Percentiles rank a stretch among this genome's conserved stretches.
Conservation (phyloP, 2,113 vertebrate species). For the Piaya cayana region DNA sequence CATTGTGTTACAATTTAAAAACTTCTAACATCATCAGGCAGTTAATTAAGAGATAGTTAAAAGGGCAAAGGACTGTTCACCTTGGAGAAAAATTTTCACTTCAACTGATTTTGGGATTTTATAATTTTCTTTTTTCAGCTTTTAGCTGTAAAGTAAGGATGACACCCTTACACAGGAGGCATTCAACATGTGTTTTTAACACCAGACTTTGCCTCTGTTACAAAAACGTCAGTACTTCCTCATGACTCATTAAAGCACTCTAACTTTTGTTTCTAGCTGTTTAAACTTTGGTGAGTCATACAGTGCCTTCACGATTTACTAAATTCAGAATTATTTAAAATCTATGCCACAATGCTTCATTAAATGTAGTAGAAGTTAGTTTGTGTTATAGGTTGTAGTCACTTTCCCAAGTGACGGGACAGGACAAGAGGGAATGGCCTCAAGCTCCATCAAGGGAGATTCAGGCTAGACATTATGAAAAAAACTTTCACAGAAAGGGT, state of each 20-base stretch:
- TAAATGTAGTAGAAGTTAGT: not conserved
- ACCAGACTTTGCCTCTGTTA: not conserved
- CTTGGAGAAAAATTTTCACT: not conserved
- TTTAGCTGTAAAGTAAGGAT: not conserved
- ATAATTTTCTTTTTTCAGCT: not conserved
- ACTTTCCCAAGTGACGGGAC: no score
- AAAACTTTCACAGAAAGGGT: no score
- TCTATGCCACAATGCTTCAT: fast-evolving
- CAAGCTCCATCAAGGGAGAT: no score
- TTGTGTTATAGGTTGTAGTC: not conserved
- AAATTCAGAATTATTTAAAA: not conserved
- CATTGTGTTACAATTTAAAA: not conserved
- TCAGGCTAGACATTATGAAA: no score
- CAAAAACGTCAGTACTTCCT: not conserved
- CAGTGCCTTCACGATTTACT: not conserved
- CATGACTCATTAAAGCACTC: not conserved
- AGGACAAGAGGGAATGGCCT: no score
- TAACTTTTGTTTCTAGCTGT: not conserved
- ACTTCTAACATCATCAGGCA: not conserved
- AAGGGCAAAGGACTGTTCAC: not conserved
- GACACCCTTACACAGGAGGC: not conserved
- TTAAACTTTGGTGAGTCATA: not conserved
- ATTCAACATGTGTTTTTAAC: not conserved
- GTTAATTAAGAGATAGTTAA: not conserved
- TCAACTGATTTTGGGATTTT: not conserved